These are phyloP conservation scores for Crotalus tigris DNA, from an alignment of 2,113 vertebrate species.

Conservation along the genomic window DNA sequence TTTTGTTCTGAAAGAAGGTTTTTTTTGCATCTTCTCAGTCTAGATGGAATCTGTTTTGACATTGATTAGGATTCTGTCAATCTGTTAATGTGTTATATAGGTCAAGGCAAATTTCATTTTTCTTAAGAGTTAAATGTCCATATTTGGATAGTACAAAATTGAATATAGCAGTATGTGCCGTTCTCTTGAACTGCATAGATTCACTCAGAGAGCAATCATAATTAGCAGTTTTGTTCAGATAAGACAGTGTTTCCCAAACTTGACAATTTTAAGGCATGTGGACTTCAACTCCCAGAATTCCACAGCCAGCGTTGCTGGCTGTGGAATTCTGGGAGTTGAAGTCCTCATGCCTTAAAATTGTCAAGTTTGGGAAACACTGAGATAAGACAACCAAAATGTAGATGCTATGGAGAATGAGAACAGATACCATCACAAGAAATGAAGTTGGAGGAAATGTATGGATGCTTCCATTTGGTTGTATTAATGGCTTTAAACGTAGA, in stretches of 20 bases:
- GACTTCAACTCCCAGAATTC: no score
- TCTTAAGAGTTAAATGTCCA: not conserved
- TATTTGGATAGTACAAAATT: not conserved
- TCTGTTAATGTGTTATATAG: not conserved
- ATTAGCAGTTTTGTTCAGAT: not conserved
- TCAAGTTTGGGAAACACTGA: no score
- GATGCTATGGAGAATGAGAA: slow-evolving; percentile 13
- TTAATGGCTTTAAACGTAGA: not conserved
- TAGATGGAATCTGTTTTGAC: not conserved
- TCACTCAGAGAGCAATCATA: not conserved
- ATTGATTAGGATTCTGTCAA: not conserved
- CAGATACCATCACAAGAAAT: not conserved
- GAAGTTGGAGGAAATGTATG: not conserved
- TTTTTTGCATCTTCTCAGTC: not conserved
- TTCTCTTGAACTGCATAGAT: slow-evolving; percentile 19
- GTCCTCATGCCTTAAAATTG: no score
- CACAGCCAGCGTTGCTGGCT: no score
- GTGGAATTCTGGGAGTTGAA: no score
- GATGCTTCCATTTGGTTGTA: not conserved
- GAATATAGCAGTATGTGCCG: not conserved
- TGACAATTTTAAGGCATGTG: no score
- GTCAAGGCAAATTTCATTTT: not conserved
- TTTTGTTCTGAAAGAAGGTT: not conserved
- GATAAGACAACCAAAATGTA: slow-evolving; percentile 1
- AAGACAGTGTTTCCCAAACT: not conserved